A percentile compares a stretch with the other conserved stretches of the same genome.
These are phyloP conservation scores for Myrmecophaga tridactyla DNA, from an alignment of 2,113 vertebrate genomes.

Conservation along the genomic window DNA sequence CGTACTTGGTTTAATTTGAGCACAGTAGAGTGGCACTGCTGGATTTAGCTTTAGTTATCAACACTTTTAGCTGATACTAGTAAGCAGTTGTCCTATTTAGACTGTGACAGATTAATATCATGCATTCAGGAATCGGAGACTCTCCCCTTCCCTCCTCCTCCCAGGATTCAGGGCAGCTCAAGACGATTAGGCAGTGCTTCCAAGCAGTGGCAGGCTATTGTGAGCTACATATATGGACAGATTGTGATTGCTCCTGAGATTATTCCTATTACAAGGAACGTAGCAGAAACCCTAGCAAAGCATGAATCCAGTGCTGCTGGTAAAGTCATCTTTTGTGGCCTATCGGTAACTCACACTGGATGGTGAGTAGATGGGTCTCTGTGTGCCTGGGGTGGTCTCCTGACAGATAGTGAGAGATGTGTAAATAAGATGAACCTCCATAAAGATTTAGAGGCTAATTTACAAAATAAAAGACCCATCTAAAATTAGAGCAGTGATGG, in stretches of 20 bases:
- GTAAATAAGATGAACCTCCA: slow-evolving; percentile 63
- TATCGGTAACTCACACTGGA: slow-evolving; percentile 47
- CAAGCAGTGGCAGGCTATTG: slow-evolving; percentile 56
- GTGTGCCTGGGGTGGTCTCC: slow-evolving; percentile 23
- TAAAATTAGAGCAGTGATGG: slow-evolving; percentile 35
- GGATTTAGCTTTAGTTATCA: slow-evolving; percentile 74
- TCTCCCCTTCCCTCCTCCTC: not conserved
- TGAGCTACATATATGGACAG: slow-evolving; percentile 70
- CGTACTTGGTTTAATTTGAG: slow-evolving; percentile 56
- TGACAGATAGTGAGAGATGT: slow-evolving; percentile 63
- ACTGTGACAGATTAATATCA: slow-evolving; percentile 78
- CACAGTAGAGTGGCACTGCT: slow-evolving; percentile 53
- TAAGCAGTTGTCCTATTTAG: slow-evolving; percentile 80
- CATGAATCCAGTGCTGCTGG: slow-evolving; percentile 66
- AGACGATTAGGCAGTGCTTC: slow-evolving; percentile 67
- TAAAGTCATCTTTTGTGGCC: slow-evolving; percentile 67
- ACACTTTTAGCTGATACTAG: slow-evolving; percentile 62
- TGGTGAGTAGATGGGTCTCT: slow-evolving; percentile 19
- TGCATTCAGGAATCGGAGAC: slow-evolving; percentile 58
- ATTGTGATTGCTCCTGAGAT: slow-evolving; percentile 73
- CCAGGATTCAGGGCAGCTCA: slow-evolving; percentile 70
- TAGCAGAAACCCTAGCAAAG: slow-evolving; percentile 68
- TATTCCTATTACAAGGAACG: slow-evolving; percentile 72
- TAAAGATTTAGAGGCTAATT: slow-evolving; percentile 63
- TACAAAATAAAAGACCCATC: slow-evolving; percentile 49